Percentiles rank a stretch among this genome's conserved stretches.
These are phyloP conservation scores for Crotalus tigris DNA, from an alignment of 2,113 vertebrate genomes.

Conservation along the genomic window DNA sequence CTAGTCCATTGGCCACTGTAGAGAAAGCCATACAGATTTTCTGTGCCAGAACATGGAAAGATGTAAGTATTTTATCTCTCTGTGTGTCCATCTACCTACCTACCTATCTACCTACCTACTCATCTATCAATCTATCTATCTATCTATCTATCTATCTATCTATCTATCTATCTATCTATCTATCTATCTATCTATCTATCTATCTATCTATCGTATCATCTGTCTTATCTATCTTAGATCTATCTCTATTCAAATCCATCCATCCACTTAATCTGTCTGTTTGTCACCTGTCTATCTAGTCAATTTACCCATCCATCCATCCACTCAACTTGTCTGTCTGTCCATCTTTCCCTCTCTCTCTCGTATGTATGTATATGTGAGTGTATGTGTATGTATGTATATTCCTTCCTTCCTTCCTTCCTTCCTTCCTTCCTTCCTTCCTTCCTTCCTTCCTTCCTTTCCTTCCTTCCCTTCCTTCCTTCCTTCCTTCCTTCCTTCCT, in stretches of 20 bases:
- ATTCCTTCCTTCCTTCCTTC: too few relatives aligned
- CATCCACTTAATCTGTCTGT: too few relatives aligned
- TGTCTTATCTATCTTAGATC: background rate
- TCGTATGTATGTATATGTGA: too few relatives aligned
- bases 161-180: background rate
- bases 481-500: too few relatives aligned
- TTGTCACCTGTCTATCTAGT: background rate
- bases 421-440: too few relatives aligned
- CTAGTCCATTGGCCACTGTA: slow-evolving; percentile 56
- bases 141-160: background rate
- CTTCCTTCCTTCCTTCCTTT: too few relatives aligned
- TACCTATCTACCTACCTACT: too few relatives aligned
- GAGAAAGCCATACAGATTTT: slow-evolving; percentile 63
- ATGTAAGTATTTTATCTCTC: slow-evolving; percentile 52
- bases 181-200: too few relatives aligned
- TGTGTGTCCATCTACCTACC: accelerated
- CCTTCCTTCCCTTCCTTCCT: too few relatives aligned
- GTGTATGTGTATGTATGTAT: too few relatives aligned
- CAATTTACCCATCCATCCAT: background rate
- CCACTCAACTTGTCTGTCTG: background rate
- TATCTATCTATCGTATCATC: background rate
- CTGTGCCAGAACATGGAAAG: slow-evolving; percentile 71
- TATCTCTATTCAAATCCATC: background rate
- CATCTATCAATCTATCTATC: background rate
- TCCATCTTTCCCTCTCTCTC: background rate